These are phyloP conservation scores for Arvicanthis niloticus DNA, from an alignment of 2,113 vertebrate species.

Conservation along the genomic window DNA sequence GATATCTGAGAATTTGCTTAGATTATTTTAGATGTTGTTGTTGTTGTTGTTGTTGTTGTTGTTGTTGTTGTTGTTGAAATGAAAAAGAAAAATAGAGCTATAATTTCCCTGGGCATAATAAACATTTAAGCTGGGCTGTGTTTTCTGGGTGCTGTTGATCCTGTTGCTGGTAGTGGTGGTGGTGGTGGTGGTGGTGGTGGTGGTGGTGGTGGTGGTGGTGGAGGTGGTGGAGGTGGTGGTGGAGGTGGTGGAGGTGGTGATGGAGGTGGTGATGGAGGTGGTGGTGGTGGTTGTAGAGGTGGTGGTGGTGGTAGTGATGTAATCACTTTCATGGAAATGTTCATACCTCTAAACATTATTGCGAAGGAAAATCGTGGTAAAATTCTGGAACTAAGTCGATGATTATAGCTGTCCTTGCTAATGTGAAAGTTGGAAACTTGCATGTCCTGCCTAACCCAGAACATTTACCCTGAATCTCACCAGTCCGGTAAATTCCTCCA, in stretches of 20 bases:
- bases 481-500: background rate
- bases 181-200: no score
- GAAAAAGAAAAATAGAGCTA: background rate
- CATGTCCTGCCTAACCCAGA: background rate
- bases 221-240: rapidly evolving
- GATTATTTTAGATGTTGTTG: background rate
- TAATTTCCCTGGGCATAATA: background rate
- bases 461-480: background rate
- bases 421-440: background rate
- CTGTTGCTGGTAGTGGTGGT: background rate
- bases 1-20: background rate
- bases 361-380: background rate
- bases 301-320: background rate
- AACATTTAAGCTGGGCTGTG: background rate
- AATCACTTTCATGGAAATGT: background rate
- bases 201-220: no score
- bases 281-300: no score
- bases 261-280: no score
- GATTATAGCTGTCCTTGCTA: background rate
- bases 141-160: background rate
- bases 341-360: background rate
- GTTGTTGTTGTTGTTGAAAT: background rate
- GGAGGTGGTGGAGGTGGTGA: rapidly evolving
- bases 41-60: background rate
- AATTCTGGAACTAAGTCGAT: background rate